These are phyloP conservation scores for Troides aeacus DNA, from an alignment of 2,888 invertebrate genomes.

Conservation along the genomic window DNA sequence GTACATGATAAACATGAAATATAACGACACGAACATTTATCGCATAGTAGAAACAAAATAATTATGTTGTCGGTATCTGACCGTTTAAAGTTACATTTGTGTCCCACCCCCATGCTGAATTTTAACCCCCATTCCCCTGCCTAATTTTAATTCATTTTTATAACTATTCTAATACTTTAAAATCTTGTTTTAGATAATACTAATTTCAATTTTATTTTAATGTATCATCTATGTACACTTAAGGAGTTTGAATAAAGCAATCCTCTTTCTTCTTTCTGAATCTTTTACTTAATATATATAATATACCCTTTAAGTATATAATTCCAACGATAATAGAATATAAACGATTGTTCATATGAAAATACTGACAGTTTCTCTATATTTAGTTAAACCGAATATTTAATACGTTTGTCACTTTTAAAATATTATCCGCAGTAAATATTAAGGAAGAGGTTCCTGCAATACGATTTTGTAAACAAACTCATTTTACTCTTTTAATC, in stretches of 20 bases:
- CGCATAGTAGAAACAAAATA: not conserved
- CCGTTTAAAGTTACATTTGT: too few relatives aligned
- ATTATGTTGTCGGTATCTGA: too few relatives aligned
- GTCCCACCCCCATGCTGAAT: too few relatives aligned
- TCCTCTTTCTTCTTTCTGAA: too few relatives aligned
- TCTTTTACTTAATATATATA: too few relatives aligned
- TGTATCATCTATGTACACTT: too few relatives aligned
- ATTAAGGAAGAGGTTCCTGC: not conserved
- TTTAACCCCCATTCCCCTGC: too few relatives aligned
- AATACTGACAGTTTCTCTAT: not conserved
- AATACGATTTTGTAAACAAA: constrained; percentile 4
- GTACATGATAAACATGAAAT: not conserved
- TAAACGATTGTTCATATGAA: not conserved
- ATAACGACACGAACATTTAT: not conserved
- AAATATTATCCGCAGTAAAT: not conserved
- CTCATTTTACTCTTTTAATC: constrained; percentile 13
- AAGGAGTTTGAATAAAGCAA: too few relatives aligned
- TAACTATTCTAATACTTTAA: too few relatives aligned
- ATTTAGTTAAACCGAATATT: not conserved
- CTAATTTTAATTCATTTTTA: too few relatives aligned
- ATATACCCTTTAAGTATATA: not conserved
- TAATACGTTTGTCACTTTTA: not conserved
- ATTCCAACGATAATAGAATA: not conserved
- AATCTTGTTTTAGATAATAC: too few relatives aligned
- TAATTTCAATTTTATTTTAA: too few relatives aligned